A percentile compares a stretch with the other conserved stretches of the same genome.
Evolutionary conservation across 2,797 vertebrate species (phyloP).

Genomic region (Potorous gilbertii): DNA sequence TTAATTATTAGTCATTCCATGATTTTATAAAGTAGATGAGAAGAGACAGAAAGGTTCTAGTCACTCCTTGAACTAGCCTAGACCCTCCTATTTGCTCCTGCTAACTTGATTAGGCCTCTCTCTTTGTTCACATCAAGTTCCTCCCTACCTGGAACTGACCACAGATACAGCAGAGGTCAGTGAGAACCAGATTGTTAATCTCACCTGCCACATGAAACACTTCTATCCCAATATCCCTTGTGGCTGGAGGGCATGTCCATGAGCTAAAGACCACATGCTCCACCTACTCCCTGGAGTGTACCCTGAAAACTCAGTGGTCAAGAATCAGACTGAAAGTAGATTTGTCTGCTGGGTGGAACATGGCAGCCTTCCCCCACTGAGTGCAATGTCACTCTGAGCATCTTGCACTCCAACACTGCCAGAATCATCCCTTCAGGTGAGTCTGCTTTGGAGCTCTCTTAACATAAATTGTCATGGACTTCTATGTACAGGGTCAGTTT

Average conservation of each 20-base stretch:
- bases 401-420: rapidly evolving
- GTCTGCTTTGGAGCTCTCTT: background rate
- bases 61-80: background rate
- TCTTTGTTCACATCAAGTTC: background rate
- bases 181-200: background rate
- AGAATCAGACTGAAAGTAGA: background rate
- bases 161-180: background rate
- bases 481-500: background rate
- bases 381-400: conserved; percentile 17
- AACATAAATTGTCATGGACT: background rate
- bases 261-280: background rate
- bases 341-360: conserved; percentile 62
- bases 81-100: background rate
- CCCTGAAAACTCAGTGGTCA: background rate
- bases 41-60: background rate
- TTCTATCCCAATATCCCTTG: conserved; percentile 40
- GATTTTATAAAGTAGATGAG: background rate
- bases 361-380: background rate
- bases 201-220: conserved; percentile 13
- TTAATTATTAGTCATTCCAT: background rate
- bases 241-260: conserved; percentile 38
- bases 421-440: background rate
- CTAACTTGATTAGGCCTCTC: background rate
- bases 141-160: conserved; percentile 47
- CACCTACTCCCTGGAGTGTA: conserved; percentile 40